phyloP scores from a whole-genome alignment of 2,797 vertebrate genomes.

The Podarcis siculus region DNA sequence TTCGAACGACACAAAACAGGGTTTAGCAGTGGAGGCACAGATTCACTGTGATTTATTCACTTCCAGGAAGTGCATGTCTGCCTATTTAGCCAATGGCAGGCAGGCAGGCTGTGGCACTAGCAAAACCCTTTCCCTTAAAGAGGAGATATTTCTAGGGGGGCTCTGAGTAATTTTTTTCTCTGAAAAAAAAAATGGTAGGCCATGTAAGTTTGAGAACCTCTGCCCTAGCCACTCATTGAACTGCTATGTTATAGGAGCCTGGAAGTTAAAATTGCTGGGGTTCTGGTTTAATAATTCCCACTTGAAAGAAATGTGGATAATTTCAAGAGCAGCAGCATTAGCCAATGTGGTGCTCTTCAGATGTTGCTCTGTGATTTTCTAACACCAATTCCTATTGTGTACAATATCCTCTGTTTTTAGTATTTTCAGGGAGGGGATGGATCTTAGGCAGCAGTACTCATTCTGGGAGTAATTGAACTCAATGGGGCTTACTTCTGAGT shows the following conservation, averaged over 20 bases:
- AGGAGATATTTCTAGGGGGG: too few relatives aligned
- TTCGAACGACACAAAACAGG: too few relatives aligned
- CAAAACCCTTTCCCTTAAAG: too few relatives aligned
- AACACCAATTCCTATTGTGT: not conserved
- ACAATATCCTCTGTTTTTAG: not conserved
- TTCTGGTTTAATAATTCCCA: not conserved
- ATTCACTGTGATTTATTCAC: not conserved
- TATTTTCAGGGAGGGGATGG: not conserved
- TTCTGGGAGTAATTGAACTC: too few relatives aligned
- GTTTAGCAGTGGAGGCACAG: not conserved
- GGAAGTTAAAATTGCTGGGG: not conserved
- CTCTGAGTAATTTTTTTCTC: too few relatives aligned
- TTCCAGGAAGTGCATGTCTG: too few relatives aligned
- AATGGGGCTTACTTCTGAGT: not conserved
- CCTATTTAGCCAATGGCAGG: too few relatives aligned
- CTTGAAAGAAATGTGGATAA: not conserved
- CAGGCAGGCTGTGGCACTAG: too few relatives aligned
- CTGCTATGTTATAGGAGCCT: not conserved
- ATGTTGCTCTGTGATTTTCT: not conserved
- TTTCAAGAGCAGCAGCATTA: not conserved
- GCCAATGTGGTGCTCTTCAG: too few relatives aligned
- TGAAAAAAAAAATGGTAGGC: too few relatives aligned
- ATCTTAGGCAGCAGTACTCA: not conserved
- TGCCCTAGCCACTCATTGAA: not conserved
- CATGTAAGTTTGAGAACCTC: not conserved